These are phyloP conservation scores for Poecile montanus DNA, from an alignment of 2,797 vertebrate genomes.

Conservation along the genomic window DNA sequence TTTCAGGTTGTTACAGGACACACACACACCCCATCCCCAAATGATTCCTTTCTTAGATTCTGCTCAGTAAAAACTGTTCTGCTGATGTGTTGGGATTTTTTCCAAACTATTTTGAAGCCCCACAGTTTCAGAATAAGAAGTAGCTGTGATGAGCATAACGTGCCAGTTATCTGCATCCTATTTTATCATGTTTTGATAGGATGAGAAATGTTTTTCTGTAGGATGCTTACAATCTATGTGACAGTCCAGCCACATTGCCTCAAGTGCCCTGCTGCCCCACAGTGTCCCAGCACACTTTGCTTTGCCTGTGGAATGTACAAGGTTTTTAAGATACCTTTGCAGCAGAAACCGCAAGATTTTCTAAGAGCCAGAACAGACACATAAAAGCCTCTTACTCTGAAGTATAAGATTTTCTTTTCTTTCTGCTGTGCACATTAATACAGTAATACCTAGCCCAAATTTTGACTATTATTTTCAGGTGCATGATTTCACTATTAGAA, in stretches of 20 bases:
- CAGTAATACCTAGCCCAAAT: neutral
- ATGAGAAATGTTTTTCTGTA: neutral
- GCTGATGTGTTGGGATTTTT: rapidly evolving
- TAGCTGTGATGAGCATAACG: neutral
- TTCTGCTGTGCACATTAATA: neutral
- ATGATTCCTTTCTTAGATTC: neutral
- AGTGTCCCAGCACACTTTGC: neutral
- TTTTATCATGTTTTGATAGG: neutral
- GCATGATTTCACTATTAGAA: neutral
- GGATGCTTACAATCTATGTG: neutral
- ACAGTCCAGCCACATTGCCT: rapidly evolving
- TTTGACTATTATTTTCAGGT: neutral
- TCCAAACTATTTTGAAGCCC: neutral
- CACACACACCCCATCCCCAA: neutral
- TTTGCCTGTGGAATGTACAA: neutral
- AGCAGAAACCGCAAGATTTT: neutral
- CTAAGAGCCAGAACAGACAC: neutral
- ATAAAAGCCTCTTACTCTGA: neutral
- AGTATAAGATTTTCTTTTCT: neutral
- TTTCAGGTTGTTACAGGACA: neutral
- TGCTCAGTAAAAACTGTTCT: neutral
- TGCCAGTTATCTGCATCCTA: neutral
- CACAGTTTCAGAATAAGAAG: neutral
- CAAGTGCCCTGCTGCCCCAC: neutral
- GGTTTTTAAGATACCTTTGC: neutral